Conservation (phyloP, 2,113 vertebrate genomes). For the Eurypyga helias region DNA sequence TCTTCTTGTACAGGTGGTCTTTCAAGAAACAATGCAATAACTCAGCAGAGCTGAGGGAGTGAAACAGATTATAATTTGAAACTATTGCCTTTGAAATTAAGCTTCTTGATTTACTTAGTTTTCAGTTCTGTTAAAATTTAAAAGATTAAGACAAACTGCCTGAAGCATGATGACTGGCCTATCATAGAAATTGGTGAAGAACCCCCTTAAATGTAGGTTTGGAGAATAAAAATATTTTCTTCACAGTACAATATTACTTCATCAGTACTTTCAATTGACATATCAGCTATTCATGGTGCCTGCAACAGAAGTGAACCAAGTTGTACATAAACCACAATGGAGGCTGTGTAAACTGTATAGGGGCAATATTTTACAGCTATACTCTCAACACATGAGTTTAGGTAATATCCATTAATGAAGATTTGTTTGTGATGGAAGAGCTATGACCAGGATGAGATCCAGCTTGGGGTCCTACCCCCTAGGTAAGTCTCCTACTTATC, state of each 20-base stretch:
- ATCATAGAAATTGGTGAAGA: conserved; percentile 1
- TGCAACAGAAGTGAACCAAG: background rate
- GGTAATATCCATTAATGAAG: background rate
- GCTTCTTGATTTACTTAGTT: background rate
- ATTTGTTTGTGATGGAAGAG: background rate
- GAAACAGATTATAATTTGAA: background rate
- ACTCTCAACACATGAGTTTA: background rate
- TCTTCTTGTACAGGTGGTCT: background rate
- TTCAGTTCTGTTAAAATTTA: conserved; percentile 1
- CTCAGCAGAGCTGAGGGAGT: background rate
- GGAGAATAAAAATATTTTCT: conserved; percentile 14
- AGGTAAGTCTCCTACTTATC: background rate
- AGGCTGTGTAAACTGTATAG: background rate
- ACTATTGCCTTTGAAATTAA: background rate
- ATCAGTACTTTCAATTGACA: background rate
- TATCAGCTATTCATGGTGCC: background rate
- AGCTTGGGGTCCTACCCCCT: rapidly evolving
- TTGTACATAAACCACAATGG: background rate
- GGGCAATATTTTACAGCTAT: background rate
- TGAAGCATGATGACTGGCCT: background rate
- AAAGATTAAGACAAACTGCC: background rate
- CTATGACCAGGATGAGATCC: background rate
- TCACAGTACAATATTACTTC: background rate
- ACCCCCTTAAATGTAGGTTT: background rate
- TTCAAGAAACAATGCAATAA: background rate